These are phyloP conservation scores for Sipha maydis DNA, from an alignment of 2,888 invertebrate species.

Conservation along the genomic window DNA sequence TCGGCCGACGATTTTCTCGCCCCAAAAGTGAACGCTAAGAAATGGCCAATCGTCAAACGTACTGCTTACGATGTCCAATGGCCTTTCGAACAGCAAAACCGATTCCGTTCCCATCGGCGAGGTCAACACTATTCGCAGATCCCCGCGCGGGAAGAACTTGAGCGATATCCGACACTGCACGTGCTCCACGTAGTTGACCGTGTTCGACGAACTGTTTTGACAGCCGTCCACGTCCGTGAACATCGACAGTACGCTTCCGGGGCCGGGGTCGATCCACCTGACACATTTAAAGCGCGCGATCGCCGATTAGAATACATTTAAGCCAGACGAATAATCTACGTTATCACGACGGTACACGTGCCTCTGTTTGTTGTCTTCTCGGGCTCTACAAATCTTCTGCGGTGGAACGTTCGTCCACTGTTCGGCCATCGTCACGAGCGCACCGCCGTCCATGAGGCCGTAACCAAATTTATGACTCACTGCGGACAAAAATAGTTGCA, in stretches of 20 bases:
- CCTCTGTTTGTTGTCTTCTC: conserved; percentile 84
- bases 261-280: conserved; percentile 78
- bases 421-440: conserved; percentile 90
- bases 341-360: too few species aligned
- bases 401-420: conserved; percentile 96
- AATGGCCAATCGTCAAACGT: conserved; percentile 99
- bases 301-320: neutral
- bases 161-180: conserved; percentile 95
- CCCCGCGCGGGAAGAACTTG: conserved; percentile 93
- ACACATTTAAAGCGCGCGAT: neutral
- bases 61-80: conserved; percentile 88
- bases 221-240: conserved; percentile 93
- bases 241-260: conserved; percentile 78
- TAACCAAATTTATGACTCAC: conserved; percentile 98
- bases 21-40: conserved; percentile 98
- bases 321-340: too few species aligned
- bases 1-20: conserved; percentile 87
- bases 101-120: conserved; percentile 95
- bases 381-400: conserved; percentile 94
- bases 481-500: conserved; percentile 64
- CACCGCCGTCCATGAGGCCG: conserved; percentile 96
- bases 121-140: conserved; percentile 85
- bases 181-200: conserved; percentile 92
- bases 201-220: conserved; percentile 81
- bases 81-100: conserved; percentile 91